Conservation (phyloP, 2,888 invertebrate species). For the Hoplodrina ambigua region DNA sequence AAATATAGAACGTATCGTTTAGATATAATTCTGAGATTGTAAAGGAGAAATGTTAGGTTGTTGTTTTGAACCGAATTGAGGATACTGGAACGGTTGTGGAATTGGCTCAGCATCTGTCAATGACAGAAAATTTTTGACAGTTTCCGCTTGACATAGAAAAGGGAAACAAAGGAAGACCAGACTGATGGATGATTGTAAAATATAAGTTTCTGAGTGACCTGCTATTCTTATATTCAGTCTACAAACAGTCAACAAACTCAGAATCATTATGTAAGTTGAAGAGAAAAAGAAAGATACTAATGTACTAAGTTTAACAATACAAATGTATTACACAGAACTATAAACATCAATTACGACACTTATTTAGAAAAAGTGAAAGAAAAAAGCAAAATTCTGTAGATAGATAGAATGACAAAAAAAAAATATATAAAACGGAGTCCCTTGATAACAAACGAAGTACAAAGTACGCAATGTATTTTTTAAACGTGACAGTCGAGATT, state of each 20-base stretch:
- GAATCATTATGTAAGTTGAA: too few relatives aligned
- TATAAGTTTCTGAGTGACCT: conserved; percentile 23
- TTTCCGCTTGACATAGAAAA: conserved; percentile 45
- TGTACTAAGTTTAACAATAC: not conserved
- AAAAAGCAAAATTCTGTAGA: conserved; percentile 45
- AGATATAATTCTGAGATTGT: conserved; percentile 38
- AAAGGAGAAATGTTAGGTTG: conserved; percentile 17
- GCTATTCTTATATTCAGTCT: conserved; percentile 1
- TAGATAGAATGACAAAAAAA: conserved; percentile 54
- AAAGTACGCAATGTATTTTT: conserved; percentile 74
- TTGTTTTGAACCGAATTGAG: conserved; percentile 26
- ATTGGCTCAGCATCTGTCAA: conserved; percentile 18
- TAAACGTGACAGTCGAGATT: conserved; percentile 78
- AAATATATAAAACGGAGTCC: conserved; percentile 60
- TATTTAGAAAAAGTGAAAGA: conserved; percentile 19
- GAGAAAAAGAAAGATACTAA: not conserved
- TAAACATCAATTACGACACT: conserved; percentile 19
- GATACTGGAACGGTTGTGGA: conserved; percentile 5
- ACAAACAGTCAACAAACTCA: not conserved
- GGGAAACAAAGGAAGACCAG: conserved; percentile 47
- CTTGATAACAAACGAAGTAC: conserved; percentile 57
- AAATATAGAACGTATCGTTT: conserved; percentile 50
- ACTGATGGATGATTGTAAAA: conserved; percentile 46
- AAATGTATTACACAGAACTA: conserved; percentile 10
- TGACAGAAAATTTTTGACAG: conserved; percentile 19